Evolutionary conservation across 1,140 invertebrate species (phyloP).

Genomic region (Drosophila trapezifrons): DNA sequence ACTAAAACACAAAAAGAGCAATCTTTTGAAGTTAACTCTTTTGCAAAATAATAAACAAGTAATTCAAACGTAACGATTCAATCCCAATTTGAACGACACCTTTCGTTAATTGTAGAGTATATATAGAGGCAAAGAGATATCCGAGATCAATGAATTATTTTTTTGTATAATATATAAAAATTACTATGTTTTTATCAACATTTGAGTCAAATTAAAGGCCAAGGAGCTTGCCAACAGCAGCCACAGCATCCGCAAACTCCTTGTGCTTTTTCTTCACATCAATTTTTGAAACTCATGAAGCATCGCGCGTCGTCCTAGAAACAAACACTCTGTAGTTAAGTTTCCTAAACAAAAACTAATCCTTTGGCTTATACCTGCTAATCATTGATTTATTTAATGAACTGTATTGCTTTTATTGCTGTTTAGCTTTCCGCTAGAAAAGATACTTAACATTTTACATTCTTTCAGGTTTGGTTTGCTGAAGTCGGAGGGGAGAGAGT

Average conservation of each 20-base stretch:
- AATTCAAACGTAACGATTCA: conserved; percentile 28
- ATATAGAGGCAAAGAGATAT: conserved; percentile 12
- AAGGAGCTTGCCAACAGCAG: conserved; percentile 46
- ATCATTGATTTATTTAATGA: conserved; percentile 4
- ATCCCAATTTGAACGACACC: conserved; percentile 49
- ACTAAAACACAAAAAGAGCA: conserved; percentile 34
- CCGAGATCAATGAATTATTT: conserved; percentile 66
- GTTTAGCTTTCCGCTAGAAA: conserved; percentile 1
- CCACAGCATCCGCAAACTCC: conserved; percentile 36
- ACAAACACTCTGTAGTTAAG: conserved; percentile 11
- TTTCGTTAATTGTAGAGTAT: conserved; percentile 32
- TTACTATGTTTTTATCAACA: conserved; percentile 84
- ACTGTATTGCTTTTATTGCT: conserved; percentile 5
- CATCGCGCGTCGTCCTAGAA: conserved; percentile 33
- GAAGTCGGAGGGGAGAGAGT: background rate
- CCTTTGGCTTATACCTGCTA: conserved; percentile 19
- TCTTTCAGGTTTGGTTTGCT: conserved; percentile 14
- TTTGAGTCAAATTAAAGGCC: conserved; percentile 66
- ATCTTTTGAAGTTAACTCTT: conserved; percentile 19
- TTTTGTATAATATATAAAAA: conserved; percentile 84
- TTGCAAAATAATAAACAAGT: conserved; percentile 7
- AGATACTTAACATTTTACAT: conserved; percentile 6
- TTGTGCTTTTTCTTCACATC: conserved; percentile 54
- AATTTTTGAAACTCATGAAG: conserved; percentile 58
- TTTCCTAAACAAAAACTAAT: background rate